phyloP scores from a whole-genome alignment of 2,113 vertebrate genomes.

The Ahaetulla prasina region DNA sequence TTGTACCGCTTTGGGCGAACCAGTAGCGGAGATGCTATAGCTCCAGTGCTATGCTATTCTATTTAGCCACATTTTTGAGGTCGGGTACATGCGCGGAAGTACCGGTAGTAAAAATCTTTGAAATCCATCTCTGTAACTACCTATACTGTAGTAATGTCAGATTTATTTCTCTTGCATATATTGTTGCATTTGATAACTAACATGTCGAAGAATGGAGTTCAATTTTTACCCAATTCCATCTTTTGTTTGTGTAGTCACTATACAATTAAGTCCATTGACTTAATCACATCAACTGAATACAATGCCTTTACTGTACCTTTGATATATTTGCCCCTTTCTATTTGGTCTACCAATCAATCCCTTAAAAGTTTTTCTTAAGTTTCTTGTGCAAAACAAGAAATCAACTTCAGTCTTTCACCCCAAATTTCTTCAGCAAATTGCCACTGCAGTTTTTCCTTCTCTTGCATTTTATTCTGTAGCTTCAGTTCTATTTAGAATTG shows the following conservation, averaged over 20 bases:
- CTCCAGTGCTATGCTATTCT: too few species aligned
- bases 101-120: too few species aligned
- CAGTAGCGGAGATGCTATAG: too few species aligned
- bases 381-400: not conserved
- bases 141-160: not conserved
- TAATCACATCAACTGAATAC: not conserved
- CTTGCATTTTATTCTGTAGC: not conserved
- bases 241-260: not conserved
- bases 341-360: not conserved
- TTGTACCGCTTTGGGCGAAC: too few species aligned
- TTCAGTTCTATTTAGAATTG: not conserved
- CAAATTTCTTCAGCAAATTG: not conserved
- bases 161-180: not conserved
- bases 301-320: not conserved
- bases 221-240: not conserved
- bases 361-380: not conserved
- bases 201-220: not conserved
- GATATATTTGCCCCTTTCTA: not conserved
- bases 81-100: too few species aligned
- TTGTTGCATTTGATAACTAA: not conserved
- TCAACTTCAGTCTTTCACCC: not conserved
- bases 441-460: not conserved
- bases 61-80: too few species aligned
- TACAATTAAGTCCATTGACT: not conserved
- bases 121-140: too few species aligned